Base-by-base conservation (phyloP, 2,797 vertebrate species). In the Spondyliosoma cantharus region DNA sequence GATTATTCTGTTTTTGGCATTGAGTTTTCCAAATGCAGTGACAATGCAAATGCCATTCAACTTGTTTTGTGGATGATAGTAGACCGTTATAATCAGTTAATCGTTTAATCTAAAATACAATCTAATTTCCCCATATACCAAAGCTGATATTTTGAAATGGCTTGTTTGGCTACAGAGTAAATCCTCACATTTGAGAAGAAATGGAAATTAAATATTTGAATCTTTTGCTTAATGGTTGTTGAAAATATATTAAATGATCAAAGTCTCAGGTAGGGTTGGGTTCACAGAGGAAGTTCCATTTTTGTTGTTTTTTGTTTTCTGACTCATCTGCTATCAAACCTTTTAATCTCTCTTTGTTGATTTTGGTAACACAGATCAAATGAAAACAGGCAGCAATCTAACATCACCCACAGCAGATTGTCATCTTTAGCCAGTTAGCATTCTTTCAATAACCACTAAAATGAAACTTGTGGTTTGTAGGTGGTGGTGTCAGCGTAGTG, bases 1-100 rank as follows among this genome's bases (percentile, higher is more conserved):
- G 67, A 67, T 56, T 69, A 64, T 32, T 56, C 42, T 24, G 27
- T 45, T 24, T 63, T 20, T 42, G 25, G 32, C n/a, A 48, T 22
- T 70, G 29, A 58, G 43, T 52, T 66, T 62, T 25, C 13, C 22
- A 61, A 52, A 63, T 49, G 45, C 46, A 37, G 11, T 53, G 8
- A 37, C 37, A 37, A 37, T 37, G 11, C 37, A 37, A 37, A 37
- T 37, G 37, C 37, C 37, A 37, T 37, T 37, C 37, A 37, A 37
- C 7, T 37, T 37, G 37, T 37, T 37, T 37, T 37, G 37, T 27
- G 25, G 24, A 22, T 52, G 57, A 45, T 42, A 52, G 46, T 7
- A 42, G 46, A 50, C 17, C 5, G 4, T 19, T 48, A 48, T 17
- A 48, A 48, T 45, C 45, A 45, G 14, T 45, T 45, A 16, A 45